Base-by-base conservation (phyloP, 2,888 invertebrate genomes). In the Heliconius aoede region DNA sequence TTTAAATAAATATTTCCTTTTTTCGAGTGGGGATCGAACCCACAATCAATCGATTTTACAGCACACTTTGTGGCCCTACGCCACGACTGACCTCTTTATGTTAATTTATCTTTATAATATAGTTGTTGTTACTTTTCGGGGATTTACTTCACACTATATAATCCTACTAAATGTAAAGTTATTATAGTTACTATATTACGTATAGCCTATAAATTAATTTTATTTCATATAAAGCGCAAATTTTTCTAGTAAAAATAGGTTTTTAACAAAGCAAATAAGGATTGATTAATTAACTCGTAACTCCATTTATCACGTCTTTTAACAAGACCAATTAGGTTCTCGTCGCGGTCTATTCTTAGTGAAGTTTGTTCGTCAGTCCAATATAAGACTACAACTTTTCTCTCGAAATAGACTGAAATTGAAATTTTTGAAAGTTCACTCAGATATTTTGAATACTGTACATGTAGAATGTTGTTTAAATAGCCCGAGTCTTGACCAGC, bases 231-330 rank as follows among this genome's bases (percentile, higher is more conserved):
- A 21, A 13, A 11, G 36, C 15, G 7, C 4, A 0, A 40, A 13
- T 21, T 51, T 67, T 51, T 68, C 26, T 46, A n/a, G n/a, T 55
- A 30, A 55, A 55, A 69, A 69, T 55, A n/a, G n/a, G n/a, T 69
- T 55, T 69, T 55, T 21, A n/a, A 55, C n/a, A 55, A 69, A 69
- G 4, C 51, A 55, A 69, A 55, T 15, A 51, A 30, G 30, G n/a
- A 32, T 55, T 55, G 55, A 69, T 69, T 30, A 69, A 69, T 69
- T 55, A 55, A 69, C 69, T 3, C 18, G n/a, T 15, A 69, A 67
- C 9, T 55, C 8, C n/a, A 69, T 69, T 69, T 55, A 69, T 69
- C 69, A 55, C n/a, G 32, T 30, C 69, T 55, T 40, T 69, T 69
- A 68, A 32, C 32, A 55, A 69, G 30, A 69, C 13, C 69, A 55